Evolutionary conservation across 2,797 vertebrate species (phyloP).

Genomic region (Pseudopleuronectes americanus): DNA sequence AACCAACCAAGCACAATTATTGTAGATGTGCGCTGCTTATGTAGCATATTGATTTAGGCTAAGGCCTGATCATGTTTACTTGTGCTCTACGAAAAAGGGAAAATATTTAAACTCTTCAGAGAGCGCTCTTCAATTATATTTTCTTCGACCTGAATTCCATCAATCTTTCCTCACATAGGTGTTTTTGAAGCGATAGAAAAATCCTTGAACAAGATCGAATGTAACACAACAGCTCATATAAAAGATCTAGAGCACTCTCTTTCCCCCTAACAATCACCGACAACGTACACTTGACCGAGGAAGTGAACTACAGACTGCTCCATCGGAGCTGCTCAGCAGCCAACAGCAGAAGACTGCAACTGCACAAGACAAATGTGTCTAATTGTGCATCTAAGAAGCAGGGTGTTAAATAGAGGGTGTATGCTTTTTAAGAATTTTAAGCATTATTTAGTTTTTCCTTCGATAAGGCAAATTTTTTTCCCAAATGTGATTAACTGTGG

Average conservation of each 20-base stretch:
- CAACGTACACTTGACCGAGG: conserved; percentile 47
- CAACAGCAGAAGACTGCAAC: conserved; percentile 10
- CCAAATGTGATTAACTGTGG: conserved; percentile 68
- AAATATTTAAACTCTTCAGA: no score
- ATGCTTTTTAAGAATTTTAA: not conserved
- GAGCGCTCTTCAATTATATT: not conserved
- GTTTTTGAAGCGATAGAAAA: conserved; percentile 1
- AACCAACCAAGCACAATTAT: not conserved
- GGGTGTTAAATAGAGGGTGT: not conserved
- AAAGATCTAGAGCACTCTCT: conserved; percentile 21
- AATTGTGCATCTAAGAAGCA: conserved; percentile 12
- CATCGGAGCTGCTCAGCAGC: conserved; percentile 9
- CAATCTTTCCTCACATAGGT: not conserved
- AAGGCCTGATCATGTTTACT: not conserved
- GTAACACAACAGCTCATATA: not conserved
- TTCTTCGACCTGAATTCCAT: conserved; percentile 6
- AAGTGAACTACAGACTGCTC: conserved; percentile 19
- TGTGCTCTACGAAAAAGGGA: no score
- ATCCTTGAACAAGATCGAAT: not conserved
- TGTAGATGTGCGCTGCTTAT: not conserved
- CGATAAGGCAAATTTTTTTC: conserved; percentile 20
- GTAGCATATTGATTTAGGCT: not conserved
- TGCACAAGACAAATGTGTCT: conserved; percentile 7
- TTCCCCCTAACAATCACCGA: conserved; percentile 7
- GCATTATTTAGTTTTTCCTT: not conserved